phyloP scores from a whole-genome alignment of 2,888 invertebrate genomes.

The Lithosia quadra region DNA sequence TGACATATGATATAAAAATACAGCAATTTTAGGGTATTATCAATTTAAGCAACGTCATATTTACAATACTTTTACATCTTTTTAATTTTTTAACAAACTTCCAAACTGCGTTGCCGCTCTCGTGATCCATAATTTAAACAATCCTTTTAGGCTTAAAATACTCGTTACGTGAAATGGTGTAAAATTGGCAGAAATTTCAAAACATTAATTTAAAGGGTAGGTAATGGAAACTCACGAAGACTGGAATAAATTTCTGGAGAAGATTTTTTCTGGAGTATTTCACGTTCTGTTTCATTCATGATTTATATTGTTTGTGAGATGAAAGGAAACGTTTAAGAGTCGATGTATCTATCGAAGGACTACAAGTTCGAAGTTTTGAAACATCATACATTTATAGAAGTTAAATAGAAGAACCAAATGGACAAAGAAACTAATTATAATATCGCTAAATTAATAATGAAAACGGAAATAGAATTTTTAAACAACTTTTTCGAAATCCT shows the following conservation, averaged over 20 bases:
- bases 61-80: constrained; percentile 16
- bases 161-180: constrained; percentile 35
- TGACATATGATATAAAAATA: background rate
- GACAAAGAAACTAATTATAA: background rate
- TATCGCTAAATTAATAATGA: background rate
- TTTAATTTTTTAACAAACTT: constrained; percentile 30
- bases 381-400: background rate
- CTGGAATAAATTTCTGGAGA: constrained; percentile 2
- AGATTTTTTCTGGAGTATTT: background rate
- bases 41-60: background rate
- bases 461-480: background rate
- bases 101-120: constrained; percentile 25
- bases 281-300: background rate
- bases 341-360: no score
- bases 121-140: constrained; percentile 47
- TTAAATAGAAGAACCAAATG: background rate
- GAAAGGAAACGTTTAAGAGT: no score
- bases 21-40: background rate
- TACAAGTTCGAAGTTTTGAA: no score
- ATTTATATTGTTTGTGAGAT: background rate
- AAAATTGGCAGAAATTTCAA: constrained; percentile 32
- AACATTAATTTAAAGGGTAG: constrained; percentile 31
- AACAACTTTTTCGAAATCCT: background rate
- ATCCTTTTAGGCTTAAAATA: constrained; percentile 47
- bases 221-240: constrained; percentile 23